Percentiles rank a stretch among this genome's conserved stretches.
phyloP scores from a whole-genome alignment of 2,888 invertebrate genomes.

The Hirtodrosophila confusa region DNA sequence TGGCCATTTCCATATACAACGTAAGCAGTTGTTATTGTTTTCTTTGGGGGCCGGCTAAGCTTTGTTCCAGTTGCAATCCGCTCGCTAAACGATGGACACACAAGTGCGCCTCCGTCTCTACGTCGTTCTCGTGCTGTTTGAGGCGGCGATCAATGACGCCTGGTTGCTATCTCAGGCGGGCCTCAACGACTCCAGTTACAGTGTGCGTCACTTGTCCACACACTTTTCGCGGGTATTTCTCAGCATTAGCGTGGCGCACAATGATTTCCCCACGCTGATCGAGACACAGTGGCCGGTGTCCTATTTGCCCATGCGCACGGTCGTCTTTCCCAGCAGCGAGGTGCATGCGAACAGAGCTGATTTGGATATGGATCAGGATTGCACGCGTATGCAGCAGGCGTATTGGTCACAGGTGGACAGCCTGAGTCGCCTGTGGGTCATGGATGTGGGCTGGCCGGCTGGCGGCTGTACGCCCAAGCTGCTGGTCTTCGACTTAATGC shows the following conservation, averaged over 20 bases:
- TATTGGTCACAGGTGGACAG: conserved; percentile 81
- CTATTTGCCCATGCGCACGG: conserved; percentile 69
- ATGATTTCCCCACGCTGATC: conserved; percentile 74
- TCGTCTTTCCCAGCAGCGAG: conserved; percentile 64
- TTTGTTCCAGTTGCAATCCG: conserved; percentile 34
- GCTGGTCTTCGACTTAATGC: conserved; percentile 79
- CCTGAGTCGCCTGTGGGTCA: conserved; percentile 80
- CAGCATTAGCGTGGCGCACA: conserved; percentile 69
- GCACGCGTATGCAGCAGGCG: conserved; percentile 78
- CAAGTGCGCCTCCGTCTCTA: conserved; percentile 29
- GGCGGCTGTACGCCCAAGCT: conserved; percentile 74
- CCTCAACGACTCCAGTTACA: conserved; percentile 78
- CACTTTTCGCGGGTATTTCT: conserved; percentile 81
- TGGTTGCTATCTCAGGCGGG: conserved; percentile 77
- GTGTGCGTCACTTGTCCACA: conserved; percentile 77
- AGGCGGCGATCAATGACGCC: conserved; percentile 12
- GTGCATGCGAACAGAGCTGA: conserved; percentile 66
- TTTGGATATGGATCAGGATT: conserved; percentile 54
- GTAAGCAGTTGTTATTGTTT: conserved; percentile 41
- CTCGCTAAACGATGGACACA: conserved; percentile 40
- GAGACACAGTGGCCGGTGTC: conserved; percentile 81
- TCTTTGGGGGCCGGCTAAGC: conserved; percentile 14
- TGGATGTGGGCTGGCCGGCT: conserved; percentile 75
- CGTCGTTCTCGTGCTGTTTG: conserved; percentile 19
- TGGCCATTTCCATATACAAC: conserved; percentile 41